These are phyloP conservation scores for Zonitis immaculata DNA, from an alignment of 2,888 invertebrate species.

Conservation along the genomic window DNA sequence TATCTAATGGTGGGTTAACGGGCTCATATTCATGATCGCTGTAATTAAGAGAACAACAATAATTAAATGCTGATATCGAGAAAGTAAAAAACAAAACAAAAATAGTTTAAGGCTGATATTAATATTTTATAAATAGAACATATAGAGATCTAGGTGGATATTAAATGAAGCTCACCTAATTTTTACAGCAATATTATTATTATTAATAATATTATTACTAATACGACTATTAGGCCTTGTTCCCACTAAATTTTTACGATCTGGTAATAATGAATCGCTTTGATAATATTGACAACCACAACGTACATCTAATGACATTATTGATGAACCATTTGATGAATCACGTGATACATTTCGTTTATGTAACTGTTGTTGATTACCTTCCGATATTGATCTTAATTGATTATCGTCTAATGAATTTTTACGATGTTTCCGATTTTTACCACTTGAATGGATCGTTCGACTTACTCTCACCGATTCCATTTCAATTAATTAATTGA, in stretches of 20 bases:
- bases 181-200: slow-evolving; percentile 19
- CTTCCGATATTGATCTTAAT: slow-evolving; percentile 65
- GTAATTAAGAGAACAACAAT: slow-evolving; percentile 48
- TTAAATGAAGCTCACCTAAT: too few relatives aligned
- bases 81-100: slow-evolving; percentile 10
- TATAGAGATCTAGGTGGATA: too few relatives aligned
- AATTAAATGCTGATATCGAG: too few relatives aligned
- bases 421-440: slow-evolving; percentile 16
- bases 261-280: slow-evolving; percentile 73
- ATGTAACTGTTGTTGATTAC: slow-evolving; percentile 55
- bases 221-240: slow-evolving; percentile 39
- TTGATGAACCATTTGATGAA: slow-evolving; percentile 62
- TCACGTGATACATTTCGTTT: slow-evolving; percentile 66
- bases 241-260: slow-evolving; percentile 65
- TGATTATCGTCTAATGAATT: slow-evolving; percentile 18
- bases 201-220: too few relatives aligned
- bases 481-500: slow-evolving; percentile 21
- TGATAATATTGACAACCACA: slow-evolving; percentile 84
- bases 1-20: slow-evolving; percentile 66
- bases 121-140: slow-evolving; percentile 12
- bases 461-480: slow-evolving; percentile 25
- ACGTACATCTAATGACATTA: slow-evolving; percentile 69
- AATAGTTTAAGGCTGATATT: slow-evolving; percentile 6
- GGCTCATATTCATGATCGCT: slow-evolving; percentile 94
- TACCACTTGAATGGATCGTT: slow-evolving; percentile 13